Base-by-base conservation (phyloP, 2,888 invertebrate genomes). In the Dimorphilus gyrociliatus region DNA sequence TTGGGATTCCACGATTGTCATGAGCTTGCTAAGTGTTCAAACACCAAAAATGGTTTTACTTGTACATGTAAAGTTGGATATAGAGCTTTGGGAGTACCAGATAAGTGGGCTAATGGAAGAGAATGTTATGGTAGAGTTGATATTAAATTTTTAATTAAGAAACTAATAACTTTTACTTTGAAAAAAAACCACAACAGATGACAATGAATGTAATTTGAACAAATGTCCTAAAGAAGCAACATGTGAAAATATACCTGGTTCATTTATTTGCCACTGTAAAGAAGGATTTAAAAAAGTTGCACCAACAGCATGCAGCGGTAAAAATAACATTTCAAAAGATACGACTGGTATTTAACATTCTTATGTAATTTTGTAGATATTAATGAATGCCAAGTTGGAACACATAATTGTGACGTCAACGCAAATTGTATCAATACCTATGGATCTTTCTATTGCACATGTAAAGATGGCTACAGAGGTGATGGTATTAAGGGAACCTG, bases 21-120 rank as follows among this genome's bases (percentile, higher is more conserved):
- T 19, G 49, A 68, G 2, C 79, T 81, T 55, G 84, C 88, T 1
- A 75, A 77, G 24, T 90, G 90, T 53, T 77, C 85, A 40, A 88
- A 90, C 55, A 79, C 80, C 0, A 72, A 77, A 10, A 88, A 88
- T 31, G 76, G 78, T 46, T 90, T 76, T 55, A 81, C 81, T 53
- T 90, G 90, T 57, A 72, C 78, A 23, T 90, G 90, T 53, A 75
- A 78, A 53, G 36, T 38, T 25, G 50, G 48, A 15, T 54, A 30
- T 36, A 25, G 39, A 23, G 50, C 50, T 13, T 23, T 18, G 14
- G 29, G 29, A 8, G 18, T 15, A 13, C 26, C 16, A 10, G 16
- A 12, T 10, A 18, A 13, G 18, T 31, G 13, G n/a, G 21, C 28
- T 2, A 32, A 19, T n/a, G 28, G 28, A 4, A 15, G 28, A 16